Evolutionary conservation across 2,888 invertebrate genomes (phyloP).

Genomic region (Sinohyriopsis cumingii): DNA sequence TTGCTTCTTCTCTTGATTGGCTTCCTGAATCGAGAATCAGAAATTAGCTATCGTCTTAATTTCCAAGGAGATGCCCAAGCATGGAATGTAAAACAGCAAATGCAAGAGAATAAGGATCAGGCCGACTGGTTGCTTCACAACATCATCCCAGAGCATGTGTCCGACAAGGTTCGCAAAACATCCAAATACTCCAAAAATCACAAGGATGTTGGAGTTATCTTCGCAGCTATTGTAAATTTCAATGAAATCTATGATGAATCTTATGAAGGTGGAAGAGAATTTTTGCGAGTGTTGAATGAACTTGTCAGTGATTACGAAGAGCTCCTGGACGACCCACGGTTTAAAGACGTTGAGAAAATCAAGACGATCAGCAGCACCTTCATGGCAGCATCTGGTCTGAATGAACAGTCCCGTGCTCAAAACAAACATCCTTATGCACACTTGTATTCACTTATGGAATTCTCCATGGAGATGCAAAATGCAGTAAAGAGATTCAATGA

Average conservation of each 20-base stretch:
- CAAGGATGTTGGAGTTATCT: conserved; percentile 92
- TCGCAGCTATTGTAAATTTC: conserved; percentile 97
- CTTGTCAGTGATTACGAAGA: conserved; percentile 97
- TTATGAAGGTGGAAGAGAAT: conserved; percentile 95
- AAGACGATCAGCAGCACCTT: conserved; percentile 96
- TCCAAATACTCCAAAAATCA: conserved; percentile 94
- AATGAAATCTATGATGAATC: conserved; percentile 98
- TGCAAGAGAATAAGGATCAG: conserved; percentile 94
- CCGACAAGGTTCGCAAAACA: conserved; percentile 90
- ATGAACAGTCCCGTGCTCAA: conserved; percentile 83
- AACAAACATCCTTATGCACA: conserved; percentile 84
- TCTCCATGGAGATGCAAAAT: conserved; percentile 90
- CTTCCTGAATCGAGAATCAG: conserved; percentile 95
- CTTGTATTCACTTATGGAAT: conserved; percentile 91
- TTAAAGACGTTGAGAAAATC: conserved; percentile 94
- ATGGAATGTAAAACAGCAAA: conserved; percentile 88
- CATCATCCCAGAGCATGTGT: conserved; percentile 94
- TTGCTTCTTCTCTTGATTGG: conserved; percentile 90
- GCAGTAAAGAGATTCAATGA: conserved; percentile 69
- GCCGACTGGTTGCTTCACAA: conserved; percentile 97
- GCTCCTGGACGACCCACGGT: conserved; percentile 85
- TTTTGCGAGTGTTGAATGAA: conserved; percentile 94
- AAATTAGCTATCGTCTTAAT: conserved; percentile 89
- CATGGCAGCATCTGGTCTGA: conserved; percentile 97
- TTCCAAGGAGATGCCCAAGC: conserved; percentile 95